These are phyloP conservation scores for Pontoporia blainvillei DNA, from an alignment of 2,113 vertebrate species.

Conservation along the genomic window DNA sequence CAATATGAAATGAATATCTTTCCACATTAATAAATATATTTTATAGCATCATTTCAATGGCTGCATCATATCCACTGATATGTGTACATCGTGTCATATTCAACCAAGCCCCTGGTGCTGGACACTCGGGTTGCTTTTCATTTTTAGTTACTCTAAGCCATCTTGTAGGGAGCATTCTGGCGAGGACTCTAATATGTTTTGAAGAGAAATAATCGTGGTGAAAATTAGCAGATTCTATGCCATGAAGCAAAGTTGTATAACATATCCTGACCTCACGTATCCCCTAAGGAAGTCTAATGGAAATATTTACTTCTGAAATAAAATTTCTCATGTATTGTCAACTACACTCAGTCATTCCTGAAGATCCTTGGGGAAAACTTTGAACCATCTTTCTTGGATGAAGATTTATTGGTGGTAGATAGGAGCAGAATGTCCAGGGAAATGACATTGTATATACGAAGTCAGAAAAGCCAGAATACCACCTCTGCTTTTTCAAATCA, in stretches of 20 bases:
- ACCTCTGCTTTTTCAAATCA: slow-evolving; percentile 66
- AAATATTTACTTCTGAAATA: slow-evolving; percentile 72
- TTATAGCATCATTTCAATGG: neutral
- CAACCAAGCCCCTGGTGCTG: neutral
- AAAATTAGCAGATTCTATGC: neutral
- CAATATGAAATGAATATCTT: neutral
- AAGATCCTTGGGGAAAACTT: slow-evolving; percentile 61
- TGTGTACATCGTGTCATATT: neutral
- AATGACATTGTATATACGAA: slow-evolving; percentile 14
- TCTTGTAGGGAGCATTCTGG: slow-evolving; percentile 4
- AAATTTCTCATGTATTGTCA: slow-evolving; percentile 63
- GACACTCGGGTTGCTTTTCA: slow-evolving; percentile 25
- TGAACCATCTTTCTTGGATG: slow-evolving; percentile 31
- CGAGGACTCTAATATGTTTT: slow-evolving; percentile 1
- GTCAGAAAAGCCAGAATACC: slow-evolving; percentile 4
- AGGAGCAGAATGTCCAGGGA: slow-evolving; percentile 18
- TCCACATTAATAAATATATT: neutral
- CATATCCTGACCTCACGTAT: slow-evolving; percentile 37
- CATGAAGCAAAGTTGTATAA: slow-evolving; percentile 49
- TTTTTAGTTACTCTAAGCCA: neutral
- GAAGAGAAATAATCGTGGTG: slow-evolving; percentile 46
- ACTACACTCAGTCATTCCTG: slow-evolving; percentile 42
- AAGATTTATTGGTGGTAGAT: slow-evolving; percentile 40
- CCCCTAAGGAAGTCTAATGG: slow-evolving; percentile 58
- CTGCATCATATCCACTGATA: neutral